Base-by-base conservation (phyloP, 1,140 invertebrate genomes). In the Drosophila ogumai region DNA sequence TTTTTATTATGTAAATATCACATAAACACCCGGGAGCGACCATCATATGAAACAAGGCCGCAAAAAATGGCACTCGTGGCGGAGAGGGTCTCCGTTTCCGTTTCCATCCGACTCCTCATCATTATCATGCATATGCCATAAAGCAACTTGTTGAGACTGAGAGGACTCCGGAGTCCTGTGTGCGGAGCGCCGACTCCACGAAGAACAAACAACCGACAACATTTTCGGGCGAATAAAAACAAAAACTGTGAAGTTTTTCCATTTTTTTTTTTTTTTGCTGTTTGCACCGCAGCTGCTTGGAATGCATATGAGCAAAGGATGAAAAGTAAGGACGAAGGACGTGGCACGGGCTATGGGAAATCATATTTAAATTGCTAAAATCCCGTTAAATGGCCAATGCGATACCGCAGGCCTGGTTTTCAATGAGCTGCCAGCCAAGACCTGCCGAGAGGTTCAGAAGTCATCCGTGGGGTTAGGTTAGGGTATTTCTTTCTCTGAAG, bases 71-170 rank as follows among this genome's bases (percentile, higher is more conserved):
- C 72, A 57, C 57, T 64, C 54, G 57, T 56, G 46, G 55, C 34
- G 52, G 52, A 38, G 19, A 34, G 57, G 64, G 64, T 77, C 64
- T 49, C 59, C 55, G 49, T 43, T 57, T 15, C 46, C 17, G 34
- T 25, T 34, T 13, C 49, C 63, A 49, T 22, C 25, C 54, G 57
- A 41, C 76, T 61, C 68, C 72, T 52, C 86, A 75, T 90, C 86
- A 90, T 90, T 90, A 90, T 87, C 87, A 90, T 90, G 87, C 87
- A 91, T 91, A 87, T 90, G 82, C 86, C 86, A 90, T 91, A 90
- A 91, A 87, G 82, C 86, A 85, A 90, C 86, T 90, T 91, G 87
- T 91, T 90, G 86, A 86, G 82, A 72, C 78, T 44, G 66, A 38
- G 52, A 38, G 34, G 34, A 54, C 52, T 38, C 34, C 34, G 19